Percentiles rank a stretch among this genome's conserved stretches.
Conservation (phyloP, 1,140 invertebrate genomes). For the Diorhabda elongata region DNA sequence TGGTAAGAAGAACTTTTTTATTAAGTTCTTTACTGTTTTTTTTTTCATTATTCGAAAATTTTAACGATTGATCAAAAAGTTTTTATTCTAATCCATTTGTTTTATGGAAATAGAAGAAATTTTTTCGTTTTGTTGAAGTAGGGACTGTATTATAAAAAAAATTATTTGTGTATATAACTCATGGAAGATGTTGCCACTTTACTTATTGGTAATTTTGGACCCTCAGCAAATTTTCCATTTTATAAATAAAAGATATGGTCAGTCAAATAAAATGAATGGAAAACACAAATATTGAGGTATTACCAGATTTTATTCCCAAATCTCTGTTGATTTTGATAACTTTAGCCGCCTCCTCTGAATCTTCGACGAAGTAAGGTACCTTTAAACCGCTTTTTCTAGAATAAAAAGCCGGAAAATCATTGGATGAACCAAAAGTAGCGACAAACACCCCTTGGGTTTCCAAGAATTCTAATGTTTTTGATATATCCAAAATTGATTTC, state of each 20-base stretch:
- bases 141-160: no score
- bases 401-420: slow-evolving; percentile 88
- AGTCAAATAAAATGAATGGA: background rate
- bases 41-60: background rate
- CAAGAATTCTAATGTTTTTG: slow-evolving; percentile 89
- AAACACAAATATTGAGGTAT: background rate
- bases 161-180: no score
- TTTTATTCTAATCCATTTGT: background rate
- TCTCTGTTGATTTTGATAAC: slow-evolving; percentile 58
- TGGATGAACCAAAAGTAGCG: slow-evolving; percentile 62
- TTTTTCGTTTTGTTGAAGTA: no score
- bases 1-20: background rate
- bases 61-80: background rate
- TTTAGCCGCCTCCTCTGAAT: slow-evolving; percentile 63
- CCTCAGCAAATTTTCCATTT: no score
- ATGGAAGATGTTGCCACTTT: no score
- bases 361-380: slow-evolving; percentile 65
- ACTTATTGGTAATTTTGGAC: no score
- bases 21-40: background rate
- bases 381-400: slow-evolving; percentile 62
- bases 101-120: background rate
- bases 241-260: no score
- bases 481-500: slow-evolving; percentile 96
- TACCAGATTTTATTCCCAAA: slow-evolving; percentile 64
- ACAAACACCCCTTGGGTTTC: slow-evolving; percentile 95